Percentiles rank a stretch among this genome's conserved stretches.
Evolutionary conservation across 2,797 vertebrate species (phyloP).

Genomic region (Aselliscus stoliczkanus): DNA sequence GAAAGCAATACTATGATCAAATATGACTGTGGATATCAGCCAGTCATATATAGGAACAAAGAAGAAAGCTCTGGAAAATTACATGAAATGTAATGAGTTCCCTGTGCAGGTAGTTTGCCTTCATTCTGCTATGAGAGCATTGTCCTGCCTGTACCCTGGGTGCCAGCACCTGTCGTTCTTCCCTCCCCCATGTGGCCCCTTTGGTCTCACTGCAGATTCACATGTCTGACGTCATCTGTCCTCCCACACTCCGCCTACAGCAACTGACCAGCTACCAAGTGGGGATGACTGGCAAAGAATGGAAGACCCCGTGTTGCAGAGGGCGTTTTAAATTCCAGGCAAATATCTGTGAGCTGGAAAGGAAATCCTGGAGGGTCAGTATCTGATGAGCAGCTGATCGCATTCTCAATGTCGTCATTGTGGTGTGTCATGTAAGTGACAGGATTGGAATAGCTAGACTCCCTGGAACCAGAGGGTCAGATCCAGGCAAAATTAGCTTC

Average conservation of each 20-base stretch:
- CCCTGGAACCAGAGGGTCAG: slow-evolving; percentile 63
- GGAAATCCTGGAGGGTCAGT: background rate
- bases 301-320: slow-evolving; percentile 64
- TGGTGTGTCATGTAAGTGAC: background rate
- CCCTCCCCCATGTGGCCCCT: background rate
- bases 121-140: fast-evolving
- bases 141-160: background rate
- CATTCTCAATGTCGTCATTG: background rate
- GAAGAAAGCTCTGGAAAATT: slow-evolving; percentile 10
- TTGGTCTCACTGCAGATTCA: slow-evolving; percentile 39
- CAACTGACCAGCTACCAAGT: slow-evolving; percentile 30
- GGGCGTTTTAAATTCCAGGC: slow-evolving; percentile 68
- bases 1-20: slow-evolving; percentile 21
- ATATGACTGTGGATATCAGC: background rate
- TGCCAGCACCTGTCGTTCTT: background rate
- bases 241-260: slow-evolving; percentile 40
- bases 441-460: slow-evolving; percentile 53
- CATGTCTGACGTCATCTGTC: slow-evolving; percentile 40
- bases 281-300: slow-evolving; percentile 52
- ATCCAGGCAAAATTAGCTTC: slow-evolving; percentile 35
- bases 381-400: slow-evolving; percentile 9
- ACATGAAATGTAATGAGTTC: background rate
- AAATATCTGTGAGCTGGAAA: slow-evolving; percentile 36
- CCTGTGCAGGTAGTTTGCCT: background rate
- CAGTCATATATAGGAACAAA: background rate